phyloP scores from a whole-genome alignment of 2,888 invertebrate species.

The Erebia ligea region DNA sequence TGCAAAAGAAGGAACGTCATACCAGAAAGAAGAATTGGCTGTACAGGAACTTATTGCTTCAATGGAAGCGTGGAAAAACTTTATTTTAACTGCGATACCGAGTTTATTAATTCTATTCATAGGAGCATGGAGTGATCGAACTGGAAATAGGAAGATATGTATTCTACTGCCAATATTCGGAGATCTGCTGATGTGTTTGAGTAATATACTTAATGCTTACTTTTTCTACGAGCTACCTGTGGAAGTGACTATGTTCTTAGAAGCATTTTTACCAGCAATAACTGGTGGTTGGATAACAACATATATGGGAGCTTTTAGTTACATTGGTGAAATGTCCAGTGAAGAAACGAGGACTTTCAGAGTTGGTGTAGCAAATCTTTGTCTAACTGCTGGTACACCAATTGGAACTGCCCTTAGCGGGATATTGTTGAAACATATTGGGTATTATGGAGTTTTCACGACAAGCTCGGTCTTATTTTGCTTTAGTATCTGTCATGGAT shows the following conservation, averaged over 20 bases:
- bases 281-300: slow-evolving; percentile 82
- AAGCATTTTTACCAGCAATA: slow-evolving; percentile 78
- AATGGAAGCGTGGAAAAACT: slow-evolving; percentile 81
- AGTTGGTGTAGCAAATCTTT: slow-evolving; percentile 81
- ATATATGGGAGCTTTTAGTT: slow-evolving; percentile 83
- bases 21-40: slow-evolving; percentile 83
- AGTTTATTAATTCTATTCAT: slow-evolving; percentile 80
- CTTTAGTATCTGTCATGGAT: slow-evolving; percentile 72
- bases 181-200: slow-evolving; percentile 74
- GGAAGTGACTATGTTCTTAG: slow-evolving; percentile 77
- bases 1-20: slow-evolving; percentile 86
- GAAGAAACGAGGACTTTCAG: slow-evolving; percentile 82
- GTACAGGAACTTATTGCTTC: slow-evolving; percentile 82
- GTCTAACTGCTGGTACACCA: slow-evolving; percentile 69
- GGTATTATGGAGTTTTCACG: slow-evolving; percentile 80
- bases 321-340: slow-evolving; percentile 83
- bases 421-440: slow-evolving; percentile 64
- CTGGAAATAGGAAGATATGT: slow-evolving; percentile 81
- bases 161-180: slow-evolving; percentile 82
- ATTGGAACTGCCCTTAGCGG: slow-evolving; percentile 73
- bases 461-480: slow-evolving; percentile 68
- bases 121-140: slow-evolving; percentile 85
- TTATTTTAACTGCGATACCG: slow-evolving; percentile 80
- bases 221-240: slow-evolving; percentile 81
- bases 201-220: slow-evolving; percentile 78